Conservation (phyloP, 2,797 vertebrate species). For the Saxicola maurus region DNA sequence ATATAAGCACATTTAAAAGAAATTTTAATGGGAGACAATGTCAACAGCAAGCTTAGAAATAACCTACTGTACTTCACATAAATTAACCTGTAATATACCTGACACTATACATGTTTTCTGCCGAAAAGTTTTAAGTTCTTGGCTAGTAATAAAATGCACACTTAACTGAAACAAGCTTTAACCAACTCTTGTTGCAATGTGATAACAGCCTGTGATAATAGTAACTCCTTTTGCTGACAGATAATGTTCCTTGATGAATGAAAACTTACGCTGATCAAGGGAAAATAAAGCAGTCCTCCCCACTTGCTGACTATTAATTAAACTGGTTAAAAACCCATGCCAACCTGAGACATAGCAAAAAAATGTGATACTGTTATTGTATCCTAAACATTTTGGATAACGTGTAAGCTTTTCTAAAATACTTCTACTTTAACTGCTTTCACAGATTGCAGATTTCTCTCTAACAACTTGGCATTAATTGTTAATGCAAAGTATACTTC, state of each 20-base stretch:
- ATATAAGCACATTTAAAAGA: background rate
- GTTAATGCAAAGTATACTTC: background rate
- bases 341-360: accelerated
- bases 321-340: background rate
- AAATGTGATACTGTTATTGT: background rate
- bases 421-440: background rate
- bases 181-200: background rate
- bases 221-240: background rate
- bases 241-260: background rate
- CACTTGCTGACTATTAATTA: background rate
- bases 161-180: background rate
- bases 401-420: background rate
- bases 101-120: accelerated
- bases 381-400: background rate
- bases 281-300: background rate
- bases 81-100: background rate
- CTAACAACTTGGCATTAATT: background rate
- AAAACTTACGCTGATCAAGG: background rate
- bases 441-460: background rate
- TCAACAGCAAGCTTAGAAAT: background rate
- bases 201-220: background rate
- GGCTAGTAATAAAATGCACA: background rate
- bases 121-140: background rate
- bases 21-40: background rate
- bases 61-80: accelerated